Evolutionary conservation across 2,113 vertebrate species (phyloP).

Genomic region (Emydocephalus ijimae): DNA sequence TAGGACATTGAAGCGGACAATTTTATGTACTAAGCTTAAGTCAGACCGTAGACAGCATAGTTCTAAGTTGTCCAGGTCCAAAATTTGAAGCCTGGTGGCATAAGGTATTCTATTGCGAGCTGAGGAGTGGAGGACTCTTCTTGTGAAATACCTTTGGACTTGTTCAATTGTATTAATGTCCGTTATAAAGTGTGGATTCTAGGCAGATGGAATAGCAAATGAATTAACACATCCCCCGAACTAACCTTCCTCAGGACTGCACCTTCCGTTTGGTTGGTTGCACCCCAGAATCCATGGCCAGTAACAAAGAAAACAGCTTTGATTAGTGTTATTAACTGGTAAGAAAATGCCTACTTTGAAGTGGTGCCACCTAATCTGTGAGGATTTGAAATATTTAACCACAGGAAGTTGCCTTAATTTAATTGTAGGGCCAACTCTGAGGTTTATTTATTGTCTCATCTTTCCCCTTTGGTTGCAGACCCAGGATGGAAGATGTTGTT

Average conservation of each 20-base stretch:
- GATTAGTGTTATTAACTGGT: neutral
- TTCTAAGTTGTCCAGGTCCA: too few species aligned
- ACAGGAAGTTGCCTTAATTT: neutral
- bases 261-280: neutral
- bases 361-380: neutral
- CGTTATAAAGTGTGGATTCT: too few species aligned
- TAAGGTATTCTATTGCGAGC: too few species aligned
- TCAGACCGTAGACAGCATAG: too few species aligned
- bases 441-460: neutral
- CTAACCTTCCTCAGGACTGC: neutral
- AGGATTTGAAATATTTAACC: neutral
- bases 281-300: neutral
- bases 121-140: too few species aligned
- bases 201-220: neutral
- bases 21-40: too few species aligned
- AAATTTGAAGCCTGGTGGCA: too few species aligned
- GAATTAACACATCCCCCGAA: neutral
- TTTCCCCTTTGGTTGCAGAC: neutral
- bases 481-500: neutral
- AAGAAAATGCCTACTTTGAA: neutral
- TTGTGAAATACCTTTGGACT: too few species aligned
- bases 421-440: neutral
- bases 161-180: too few species aligned
- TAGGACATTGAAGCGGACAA: too few species aligned
- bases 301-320: neutral